Evolutionary conservation across 2,797 vertebrate genomes (phyloP).

Genomic region (Australoheros facetus): DNA sequence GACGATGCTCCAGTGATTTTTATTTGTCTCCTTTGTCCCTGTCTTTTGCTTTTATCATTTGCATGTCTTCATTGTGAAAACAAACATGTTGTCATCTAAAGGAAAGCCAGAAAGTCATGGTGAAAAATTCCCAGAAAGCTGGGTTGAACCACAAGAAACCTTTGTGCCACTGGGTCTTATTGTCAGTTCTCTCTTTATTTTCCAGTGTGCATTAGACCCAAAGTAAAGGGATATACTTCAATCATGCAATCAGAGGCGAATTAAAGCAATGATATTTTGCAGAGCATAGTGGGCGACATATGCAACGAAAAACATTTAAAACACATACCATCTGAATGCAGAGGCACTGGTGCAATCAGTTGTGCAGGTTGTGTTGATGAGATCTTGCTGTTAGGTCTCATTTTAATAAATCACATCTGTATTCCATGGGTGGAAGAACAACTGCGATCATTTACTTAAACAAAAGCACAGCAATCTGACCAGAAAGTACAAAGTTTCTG

Average conservation of each 20-base stretch:
- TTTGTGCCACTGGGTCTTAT: neutral
- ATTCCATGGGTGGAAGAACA: neutral
- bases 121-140: slow-evolving; percentile 13
- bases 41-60: slow-evolving; percentile 24
- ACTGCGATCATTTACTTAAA: neutral
- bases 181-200: slow-evolving; percentile 6
- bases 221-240: slow-evolving; percentile 12
- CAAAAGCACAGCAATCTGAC: neutral
- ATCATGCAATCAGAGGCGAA: neutral
- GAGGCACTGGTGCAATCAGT: neutral
- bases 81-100: slow-evolving; percentile 3
- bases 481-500: neutral
- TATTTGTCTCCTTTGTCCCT: slow-evolving; percentile 9
- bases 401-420: neutral
- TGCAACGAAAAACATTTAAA: neutral
- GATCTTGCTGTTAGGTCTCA: neutral
- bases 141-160: slow-evolving; percentile 37
- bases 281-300: neutral
- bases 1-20: slow-evolving; percentile 23
- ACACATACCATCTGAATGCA: neutral
- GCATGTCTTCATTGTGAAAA: neutral
- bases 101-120: slow-evolving; percentile 6
- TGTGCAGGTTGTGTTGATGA: neutral
- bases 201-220: slow-evolving; percentile 1
- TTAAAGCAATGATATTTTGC: neutral